Conservation (phyloP, 2,888 invertebrate genomes). For the Cryptus armator region DNA sequence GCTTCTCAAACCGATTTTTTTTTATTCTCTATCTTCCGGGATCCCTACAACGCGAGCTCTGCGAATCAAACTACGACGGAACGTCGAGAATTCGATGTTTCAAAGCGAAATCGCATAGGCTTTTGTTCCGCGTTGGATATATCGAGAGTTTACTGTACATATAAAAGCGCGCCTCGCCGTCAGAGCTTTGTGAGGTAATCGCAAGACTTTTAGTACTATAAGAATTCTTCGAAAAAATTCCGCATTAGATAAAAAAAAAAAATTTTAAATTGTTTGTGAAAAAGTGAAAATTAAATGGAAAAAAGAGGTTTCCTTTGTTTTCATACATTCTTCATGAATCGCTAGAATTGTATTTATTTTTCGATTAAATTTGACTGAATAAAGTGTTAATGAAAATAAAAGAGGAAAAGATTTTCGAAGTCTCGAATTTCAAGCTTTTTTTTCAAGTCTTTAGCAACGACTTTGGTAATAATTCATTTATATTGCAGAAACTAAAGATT, state of each 20-base stretch:
- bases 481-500: too few relatives aligned
- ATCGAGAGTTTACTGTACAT: background rate
- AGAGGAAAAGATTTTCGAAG: too few relatives aligned
- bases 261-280: too few relatives aligned
- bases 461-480: too few relatives aligned
- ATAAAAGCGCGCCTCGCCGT: background rate
- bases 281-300: background rate
- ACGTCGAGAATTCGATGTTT: constrained; percentile 16
- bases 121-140: background rate
- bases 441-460: too few relatives aligned
- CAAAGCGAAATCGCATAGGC: background rate
- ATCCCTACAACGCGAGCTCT: background rate
- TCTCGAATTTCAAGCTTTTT: too few relatives aligned
- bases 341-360: too few relatives aligned
- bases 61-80: background rate
- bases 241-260: background rate
- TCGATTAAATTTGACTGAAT: too few relatives aligned
- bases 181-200: background rate
- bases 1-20: constrained; percentile 12
- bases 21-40: background rate
- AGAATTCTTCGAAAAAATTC: background rate
- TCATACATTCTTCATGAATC: too few relatives aligned
- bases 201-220: background rate
- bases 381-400: too few relatives aligned
- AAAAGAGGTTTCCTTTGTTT: too few relatives aligned